A percentile compares a stretch with the other conserved stretches of the same genome.
These are phyloP conservation scores for Tiliacea aurago DNA, from an alignment of 2,888 invertebrate genomes.

Conservation along the genomic window DNA sequence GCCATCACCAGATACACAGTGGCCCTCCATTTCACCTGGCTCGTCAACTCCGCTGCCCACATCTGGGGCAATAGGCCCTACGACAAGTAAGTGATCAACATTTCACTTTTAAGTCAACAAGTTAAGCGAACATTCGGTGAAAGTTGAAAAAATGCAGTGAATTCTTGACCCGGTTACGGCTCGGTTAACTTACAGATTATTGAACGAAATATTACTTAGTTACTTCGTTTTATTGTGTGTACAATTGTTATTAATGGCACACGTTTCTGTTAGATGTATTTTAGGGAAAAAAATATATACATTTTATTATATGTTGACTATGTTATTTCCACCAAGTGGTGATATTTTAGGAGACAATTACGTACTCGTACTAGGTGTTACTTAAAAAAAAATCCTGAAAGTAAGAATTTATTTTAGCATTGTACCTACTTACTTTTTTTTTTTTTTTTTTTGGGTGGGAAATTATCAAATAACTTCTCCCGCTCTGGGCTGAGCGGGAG, in stretches of 20 bases:
- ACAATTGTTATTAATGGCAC: conserved; percentile 9
- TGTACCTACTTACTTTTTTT: too few relatives aligned
- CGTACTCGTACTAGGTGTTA: neutral
- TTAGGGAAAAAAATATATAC: neutral
- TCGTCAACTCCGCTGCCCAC: conserved; percentile 98
- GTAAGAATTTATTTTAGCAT: neutral
- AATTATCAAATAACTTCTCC: too few relatives aligned
- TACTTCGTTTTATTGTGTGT: conserved; percentile 15
- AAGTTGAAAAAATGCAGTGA: conserved; percentile 52
- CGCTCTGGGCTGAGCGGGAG: too few relatives aligned
- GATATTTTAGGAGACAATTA: neutral
- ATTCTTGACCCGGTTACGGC: conserved; percentile 44
- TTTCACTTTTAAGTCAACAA: conserved; percentile 40
- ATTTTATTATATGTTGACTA: neutral
- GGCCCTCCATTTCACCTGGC: conserved; percentile 96
- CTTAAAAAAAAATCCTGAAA: neutral
- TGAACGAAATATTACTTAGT: conserved; percentile 15
- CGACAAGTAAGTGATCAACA: conserved; percentile 92
- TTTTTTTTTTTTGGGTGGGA: too few relatives aligned
- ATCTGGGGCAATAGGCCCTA: conserved; percentile 97
- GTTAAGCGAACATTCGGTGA: conserved; percentile 42
- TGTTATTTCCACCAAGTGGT: neutral
- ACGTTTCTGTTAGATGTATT: neutral
- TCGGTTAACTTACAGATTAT: conserved; percentile 32
- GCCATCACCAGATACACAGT: conserved; percentile 94